A percentile compares a stretch with the other conserved stretches of the same genome.
These are phyloP conservation scores for Drosophila pandora DNA, from an alignment of 1,140 invertebrate species.

Conservation along the genomic window DNA sequence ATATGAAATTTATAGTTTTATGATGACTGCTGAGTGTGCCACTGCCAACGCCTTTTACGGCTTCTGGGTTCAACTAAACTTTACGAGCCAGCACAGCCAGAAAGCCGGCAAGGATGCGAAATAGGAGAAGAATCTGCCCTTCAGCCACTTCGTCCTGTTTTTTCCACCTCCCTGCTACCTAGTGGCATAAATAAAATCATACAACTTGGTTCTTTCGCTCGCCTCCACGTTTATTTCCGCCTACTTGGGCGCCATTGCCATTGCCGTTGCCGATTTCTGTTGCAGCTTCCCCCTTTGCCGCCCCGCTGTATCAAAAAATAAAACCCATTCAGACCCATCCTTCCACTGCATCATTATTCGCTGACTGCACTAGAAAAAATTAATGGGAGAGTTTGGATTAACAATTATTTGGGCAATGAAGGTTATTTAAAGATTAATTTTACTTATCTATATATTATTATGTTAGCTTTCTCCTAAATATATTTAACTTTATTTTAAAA, in stretches of 20 bases:
- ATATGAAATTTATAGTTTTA: slow-evolving; percentile 83
- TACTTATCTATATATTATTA: too few species aligned
- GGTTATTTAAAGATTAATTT: neutral
- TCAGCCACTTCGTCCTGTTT: neutral
- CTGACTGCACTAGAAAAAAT: slow-evolving; percentile 12
- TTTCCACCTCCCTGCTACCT: slow-evolving; percentile 22
- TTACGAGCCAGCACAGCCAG: slow-evolving; percentile 63
- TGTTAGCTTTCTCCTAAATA: neutral
- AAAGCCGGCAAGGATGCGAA: slow-evolving; percentile 10
- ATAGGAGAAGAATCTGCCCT: slow-evolving; percentile 25
- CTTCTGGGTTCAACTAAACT: slow-evolving; percentile 77
- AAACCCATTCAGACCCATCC: slow-evolving; percentile 6
- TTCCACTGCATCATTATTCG: slow-evolving; percentile 28
- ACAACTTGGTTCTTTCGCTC: slow-evolving; percentile 53
- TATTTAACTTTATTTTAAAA: neutral
- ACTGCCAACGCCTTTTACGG: slow-evolving; percentile 81
- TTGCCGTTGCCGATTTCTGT: slow-evolving; percentile 64
- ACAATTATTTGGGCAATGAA: neutral
- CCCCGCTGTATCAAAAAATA: slow-evolving; percentile 54
- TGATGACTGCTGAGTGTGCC: slow-evolving; percentile 82
- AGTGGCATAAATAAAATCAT: slow-evolving; percentile 79
- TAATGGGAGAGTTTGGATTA: neutral
- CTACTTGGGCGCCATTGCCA: slow-evolving; percentile 76
- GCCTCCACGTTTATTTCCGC: slow-evolving; percentile 71
- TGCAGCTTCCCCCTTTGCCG: slow-evolving; percentile 42